Base-by-base conservation (phyloP, 2,113 vertebrate genomes). In the Stegastes partitus region DNA sequence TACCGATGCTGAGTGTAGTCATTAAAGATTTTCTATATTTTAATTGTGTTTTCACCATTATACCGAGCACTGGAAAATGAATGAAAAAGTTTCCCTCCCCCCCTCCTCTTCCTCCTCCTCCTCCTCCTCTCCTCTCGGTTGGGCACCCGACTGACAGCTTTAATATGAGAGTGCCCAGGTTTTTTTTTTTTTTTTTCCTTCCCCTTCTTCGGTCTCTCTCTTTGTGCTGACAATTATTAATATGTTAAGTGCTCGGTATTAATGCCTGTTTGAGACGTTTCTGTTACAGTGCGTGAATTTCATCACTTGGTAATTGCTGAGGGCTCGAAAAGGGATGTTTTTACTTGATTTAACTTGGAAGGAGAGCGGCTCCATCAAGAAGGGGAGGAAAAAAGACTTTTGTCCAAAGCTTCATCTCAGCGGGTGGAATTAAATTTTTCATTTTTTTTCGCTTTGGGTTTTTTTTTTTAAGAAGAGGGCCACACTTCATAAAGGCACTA, bases 21-120 rank as follows among this genome's bases (percentile, higher is more conserved):
- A 92, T 93, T 92, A 90, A 92, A 81, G 28, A 54, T 63, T 84
- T 83, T 80, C 88, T 88, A 74, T 76, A 72, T 87, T 91, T 94
- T 92, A 89, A 93, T 92, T 93, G 85, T 88, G 77, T 91, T 90
- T 73, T 89, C 71, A 90, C 77, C 42, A 82, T 88, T 85, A 64
- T 78, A 86, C 63, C 58, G 86, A 87, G 63, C 77, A 68, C 49
- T 74, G 65, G 55, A 68, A 81, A 83, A 89, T 85, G 66, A 89
- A 88, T 87, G 81, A 86, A 87, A 82, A 82, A 67, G 66, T 23
- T 59, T 19, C 74, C 66, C 65, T 16, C 53, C 72, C 31, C 73
- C 11, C 39, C n/a, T n/a, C n/a, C n/a, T n/a, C n/a, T n/a, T 12
- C 39, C 39, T 2, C 11, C 39, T 11, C 39, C 39, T 12, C 39